Base-by-base conservation (phyloP, 2,888 invertebrate species). In the Philaethria dido region DNA sequence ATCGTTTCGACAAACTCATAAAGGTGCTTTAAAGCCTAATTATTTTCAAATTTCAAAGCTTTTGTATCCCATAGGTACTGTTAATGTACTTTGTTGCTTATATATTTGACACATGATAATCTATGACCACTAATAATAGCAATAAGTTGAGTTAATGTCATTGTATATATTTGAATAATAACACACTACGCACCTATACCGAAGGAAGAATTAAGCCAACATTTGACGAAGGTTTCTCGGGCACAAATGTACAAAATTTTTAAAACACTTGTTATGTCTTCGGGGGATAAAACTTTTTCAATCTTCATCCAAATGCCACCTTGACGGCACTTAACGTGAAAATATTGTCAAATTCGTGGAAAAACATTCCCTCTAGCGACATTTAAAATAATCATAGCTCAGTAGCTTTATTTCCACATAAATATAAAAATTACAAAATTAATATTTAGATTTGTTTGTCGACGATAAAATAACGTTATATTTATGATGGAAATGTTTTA, bases 251-350 rank as follows among this genome's bases (percentile, higher is more conserved):
- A 71, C 71, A 73, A 72, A 73, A 70, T 70, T 63, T 71, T 62
- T 80, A 80, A 84, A 82, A 80, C 79, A 75, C 76, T 78, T 83
- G 79, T 83, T 80, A 78, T 83, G 80, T 80, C 79, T 78, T 72
- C 75, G 62, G 71, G 79, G 79, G 78, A 78, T 75, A 75, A 85
- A 88, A 89, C 86, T 88, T 89, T 89, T 88, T 88, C 87, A 86
- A 89, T 88, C 87, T 88, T 80, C 80, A 85, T 88, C 84, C 79
- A 83, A 84, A 87, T 83, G 78, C 77, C 73, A 70, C 78, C 78
- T 78, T 79, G 77, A 75, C 76, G 74, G 77, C 79, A 80, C 79
- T 84, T 81, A 81, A 76, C 80, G 77, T 76, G 73, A 75, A 83
- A 82, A 82, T 81, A 81, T 78, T 79, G 78, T 77, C 73, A 69